These are phyloP conservation scores for Archips xylosteana DNA, from an alignment of 2,888 invertebrate genomes.

Conservation along the genomic window DNA sequence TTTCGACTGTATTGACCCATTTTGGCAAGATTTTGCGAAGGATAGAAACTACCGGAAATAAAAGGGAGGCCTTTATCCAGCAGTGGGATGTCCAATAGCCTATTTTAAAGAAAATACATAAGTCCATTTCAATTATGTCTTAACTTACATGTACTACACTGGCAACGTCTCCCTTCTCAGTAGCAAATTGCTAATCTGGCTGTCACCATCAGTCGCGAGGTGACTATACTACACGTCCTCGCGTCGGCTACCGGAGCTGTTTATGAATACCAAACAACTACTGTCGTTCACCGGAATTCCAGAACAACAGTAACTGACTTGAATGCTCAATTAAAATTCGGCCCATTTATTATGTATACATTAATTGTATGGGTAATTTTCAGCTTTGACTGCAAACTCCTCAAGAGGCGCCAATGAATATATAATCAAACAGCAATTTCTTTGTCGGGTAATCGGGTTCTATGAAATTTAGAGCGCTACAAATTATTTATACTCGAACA, in stretches of 20 bases:
- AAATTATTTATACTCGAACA: background rate
- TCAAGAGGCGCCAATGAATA: background rate
- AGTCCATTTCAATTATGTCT: background rate
- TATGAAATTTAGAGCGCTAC: conserved; percentile 1
- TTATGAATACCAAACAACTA: conserved; percentile 36
- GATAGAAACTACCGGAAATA: no score
- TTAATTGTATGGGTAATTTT: conserved; percentile 10
- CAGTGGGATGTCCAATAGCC: no score
- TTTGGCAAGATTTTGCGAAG: no score
- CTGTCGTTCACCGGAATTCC: conserved; percentile 28
- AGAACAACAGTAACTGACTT: conserved; percentile 25
- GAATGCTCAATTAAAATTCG: conserved; percentile 28
- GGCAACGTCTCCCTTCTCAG: background rate
- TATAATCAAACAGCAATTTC: conserved; percentile 4
- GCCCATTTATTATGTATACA: conserved; percentile 4
- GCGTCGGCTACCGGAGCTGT: conserved; percentile 14
- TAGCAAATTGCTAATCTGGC: conserved; percentile 1
- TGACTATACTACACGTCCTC: background rate
- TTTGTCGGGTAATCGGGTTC: background rate
- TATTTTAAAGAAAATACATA: background rate
- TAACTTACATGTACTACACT: background rate
- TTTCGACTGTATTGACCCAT: no score
- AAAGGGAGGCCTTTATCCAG: no score
- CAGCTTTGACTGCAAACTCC: conserved; percentile 8
- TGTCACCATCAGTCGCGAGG: conserved; percentile 2